phyloP scores from a whole-genome alignment of 2,888 invertebrate species.

The Rhogogaster chlorosoma region DNA sequence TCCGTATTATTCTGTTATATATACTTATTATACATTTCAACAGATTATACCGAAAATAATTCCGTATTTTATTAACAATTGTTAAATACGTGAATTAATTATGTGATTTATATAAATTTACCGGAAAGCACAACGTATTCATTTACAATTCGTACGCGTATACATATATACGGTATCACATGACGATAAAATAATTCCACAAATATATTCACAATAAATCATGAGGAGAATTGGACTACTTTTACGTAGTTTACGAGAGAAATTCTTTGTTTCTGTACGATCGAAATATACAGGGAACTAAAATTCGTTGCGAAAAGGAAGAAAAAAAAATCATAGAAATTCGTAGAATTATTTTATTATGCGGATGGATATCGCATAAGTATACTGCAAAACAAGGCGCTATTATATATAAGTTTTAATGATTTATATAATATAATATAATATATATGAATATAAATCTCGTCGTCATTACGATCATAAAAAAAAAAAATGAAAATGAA shows the following conservation, averaged over 20 bases:
- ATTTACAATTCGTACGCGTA: background rate
- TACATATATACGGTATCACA: conserved; percentile 52
- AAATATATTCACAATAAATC: no score
- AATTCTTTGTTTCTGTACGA: no score
- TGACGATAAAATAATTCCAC: no score
- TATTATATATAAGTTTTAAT: background rate
- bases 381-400: no score
- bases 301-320: no score
- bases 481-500: background rate
- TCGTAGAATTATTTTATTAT: no score
- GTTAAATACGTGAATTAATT: conserved; percentile 56
- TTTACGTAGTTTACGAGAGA: no score
- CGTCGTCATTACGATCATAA: conserved; percentile 6
- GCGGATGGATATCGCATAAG: no score
- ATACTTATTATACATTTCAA: background rate
- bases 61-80: background rate
- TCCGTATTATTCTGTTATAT: background rate
- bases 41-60: background rate
- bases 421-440: conserved; percentile 17
- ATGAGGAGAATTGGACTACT: no score
- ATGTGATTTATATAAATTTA: conserved; percentile 48
- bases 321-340: no score
- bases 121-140: background rate
- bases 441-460: conserved; percentile 56
- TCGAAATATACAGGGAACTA: no score